These are phyloP conservation scores for Platyura marginata DNA, from an alignment of 1,140 invertebrate genomes.

Conservation along the genomic window DNA sequence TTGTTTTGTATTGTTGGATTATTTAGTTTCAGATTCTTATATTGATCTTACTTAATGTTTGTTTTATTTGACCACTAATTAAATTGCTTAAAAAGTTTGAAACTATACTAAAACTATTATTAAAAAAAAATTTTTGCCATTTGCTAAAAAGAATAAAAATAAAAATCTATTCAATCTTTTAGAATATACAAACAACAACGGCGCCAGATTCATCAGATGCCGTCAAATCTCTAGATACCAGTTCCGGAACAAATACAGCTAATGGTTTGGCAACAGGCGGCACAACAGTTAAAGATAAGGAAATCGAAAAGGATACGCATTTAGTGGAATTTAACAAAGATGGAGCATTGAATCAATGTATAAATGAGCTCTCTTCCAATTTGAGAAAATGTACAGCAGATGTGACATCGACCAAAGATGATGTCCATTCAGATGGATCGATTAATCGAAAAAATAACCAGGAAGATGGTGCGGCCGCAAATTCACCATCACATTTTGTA, in stretches of 20 bases:
- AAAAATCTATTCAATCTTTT: no score
- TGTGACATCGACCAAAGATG: not conserved
- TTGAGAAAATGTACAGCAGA: slow-evolving; percentile 10
- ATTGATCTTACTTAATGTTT: no score
- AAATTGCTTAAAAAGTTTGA: no score
- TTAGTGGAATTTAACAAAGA: slow-evolving; percentile 9
- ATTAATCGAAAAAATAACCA: slow-evolving; percentile 12
- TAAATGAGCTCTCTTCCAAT: slow-evolving; percentile 41
- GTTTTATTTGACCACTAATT: no score
- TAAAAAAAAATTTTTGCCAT: no score
- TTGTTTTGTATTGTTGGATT: no score
- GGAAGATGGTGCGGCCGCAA: slow-evolving; percentile 10
- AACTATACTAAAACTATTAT: no score
- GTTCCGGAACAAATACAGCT: not conserved
- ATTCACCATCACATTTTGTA: slow-evolving; percentile 55
- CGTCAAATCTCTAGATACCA: no score
- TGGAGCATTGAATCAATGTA: slow-evolving; percentile 29
- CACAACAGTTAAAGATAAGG: slow-evolving; percentile 13
- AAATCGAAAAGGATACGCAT: slow-evolving; percentile 20
- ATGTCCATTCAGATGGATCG: slow-evolving; percentile 4
- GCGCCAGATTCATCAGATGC: no score
- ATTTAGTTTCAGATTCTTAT: no score
- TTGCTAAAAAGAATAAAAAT: no score
- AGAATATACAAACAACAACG: no score
- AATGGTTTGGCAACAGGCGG: not conserved